Conservation (phyloP, 2,113 vertebrate genomes). For the Psilopsiagon aymara region DNA sequence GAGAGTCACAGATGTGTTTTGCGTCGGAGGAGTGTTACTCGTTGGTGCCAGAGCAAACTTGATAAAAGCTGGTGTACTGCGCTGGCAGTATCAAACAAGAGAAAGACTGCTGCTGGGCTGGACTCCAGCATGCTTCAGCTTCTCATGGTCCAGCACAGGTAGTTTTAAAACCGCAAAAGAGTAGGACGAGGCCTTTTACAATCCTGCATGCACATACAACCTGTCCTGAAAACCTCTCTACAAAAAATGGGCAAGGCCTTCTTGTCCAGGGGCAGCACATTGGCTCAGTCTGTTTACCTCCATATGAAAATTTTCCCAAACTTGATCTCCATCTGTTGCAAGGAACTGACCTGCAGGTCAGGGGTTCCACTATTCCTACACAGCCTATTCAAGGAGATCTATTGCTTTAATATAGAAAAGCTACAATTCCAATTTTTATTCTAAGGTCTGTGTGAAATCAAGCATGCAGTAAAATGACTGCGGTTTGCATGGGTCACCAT, state of each 20-base stretch:
- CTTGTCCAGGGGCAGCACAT: not conserved
- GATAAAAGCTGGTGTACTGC: not conserved
- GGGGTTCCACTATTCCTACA: not conserved
- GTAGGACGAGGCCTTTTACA: not conserved
- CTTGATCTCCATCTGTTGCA: not conserved
- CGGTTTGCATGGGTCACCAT: not conserved
- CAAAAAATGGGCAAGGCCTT: not conserved
- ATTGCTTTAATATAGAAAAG: not conserved
- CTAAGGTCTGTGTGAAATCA: not conserved
- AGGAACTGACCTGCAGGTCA: not conserved
- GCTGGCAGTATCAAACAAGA: not conserved
- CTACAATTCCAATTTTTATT: not conserved
- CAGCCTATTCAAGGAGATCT: not conserved
- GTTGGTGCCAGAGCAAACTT: not conserved
- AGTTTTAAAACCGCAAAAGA: not conserved
- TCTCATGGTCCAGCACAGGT: not conserved
- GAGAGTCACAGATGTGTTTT: not conserved
- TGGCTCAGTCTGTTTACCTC: not conserved
- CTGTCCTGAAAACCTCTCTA: not conserved
- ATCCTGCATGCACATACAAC: not conserved
- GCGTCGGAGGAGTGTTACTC: not conserved
- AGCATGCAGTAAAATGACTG: not conserved
- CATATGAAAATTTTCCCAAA: not conserved
- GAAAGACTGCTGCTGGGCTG: not conserved
- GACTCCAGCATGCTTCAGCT: not conserved